phyloP scores from a whole-genome alignment of 2,888 invertebrate species.

The Tenthredo amoena region DNA sequence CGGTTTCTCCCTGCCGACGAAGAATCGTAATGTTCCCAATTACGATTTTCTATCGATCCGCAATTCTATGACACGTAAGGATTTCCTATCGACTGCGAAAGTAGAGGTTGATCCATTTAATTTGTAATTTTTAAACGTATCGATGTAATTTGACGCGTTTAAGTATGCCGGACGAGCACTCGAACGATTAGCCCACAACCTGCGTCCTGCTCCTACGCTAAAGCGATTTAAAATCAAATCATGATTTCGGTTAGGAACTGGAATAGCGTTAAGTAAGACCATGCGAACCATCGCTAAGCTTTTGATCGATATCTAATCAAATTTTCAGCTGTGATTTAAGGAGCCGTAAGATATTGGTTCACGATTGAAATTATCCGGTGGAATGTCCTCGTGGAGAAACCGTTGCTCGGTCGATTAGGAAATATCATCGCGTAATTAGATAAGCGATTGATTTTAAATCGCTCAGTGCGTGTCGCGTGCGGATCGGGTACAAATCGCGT shows the following conservation, averaged over 20 bases:
- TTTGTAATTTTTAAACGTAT: constrained; percentile 47
- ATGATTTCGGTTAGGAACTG: constrained; percentile 20
- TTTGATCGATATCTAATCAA: not conserved
- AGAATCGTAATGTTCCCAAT: not conserved
- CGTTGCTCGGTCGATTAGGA: constrained; percentile 68
- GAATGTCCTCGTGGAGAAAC: not conserved
- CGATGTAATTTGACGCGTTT: constrained; percentile 52
- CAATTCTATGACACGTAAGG: not conserved
- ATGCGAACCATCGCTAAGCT: not conserved
- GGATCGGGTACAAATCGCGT: constrained; percentile 18
- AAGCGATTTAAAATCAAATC: constrained; percentile 22
- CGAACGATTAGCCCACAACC: constrained; percentile 46
- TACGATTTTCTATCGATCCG: constrained; percentile 20
- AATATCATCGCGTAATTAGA: constrained; percentile 74
- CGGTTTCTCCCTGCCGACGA: not conserved
- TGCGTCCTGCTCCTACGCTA: not conserved
- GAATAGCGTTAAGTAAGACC: constrained; percentile 38
- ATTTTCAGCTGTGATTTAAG: not conserved
- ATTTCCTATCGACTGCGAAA: constrained; percentile 50
- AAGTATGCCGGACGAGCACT: not conserved
- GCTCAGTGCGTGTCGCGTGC: constrained; percentile 56
- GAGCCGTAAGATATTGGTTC: not conserved
- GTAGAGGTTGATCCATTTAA: constrained; percentile 45
- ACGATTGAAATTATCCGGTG: not conserved
- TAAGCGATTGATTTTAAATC: constrained; percentile 64